A percentile compares a stretch with the other conserved stretches of the same genome.
phyloP scores from a whole-genome alignment of 2,113 vertebrate species.

The Colossoma macropomum region DNA sequence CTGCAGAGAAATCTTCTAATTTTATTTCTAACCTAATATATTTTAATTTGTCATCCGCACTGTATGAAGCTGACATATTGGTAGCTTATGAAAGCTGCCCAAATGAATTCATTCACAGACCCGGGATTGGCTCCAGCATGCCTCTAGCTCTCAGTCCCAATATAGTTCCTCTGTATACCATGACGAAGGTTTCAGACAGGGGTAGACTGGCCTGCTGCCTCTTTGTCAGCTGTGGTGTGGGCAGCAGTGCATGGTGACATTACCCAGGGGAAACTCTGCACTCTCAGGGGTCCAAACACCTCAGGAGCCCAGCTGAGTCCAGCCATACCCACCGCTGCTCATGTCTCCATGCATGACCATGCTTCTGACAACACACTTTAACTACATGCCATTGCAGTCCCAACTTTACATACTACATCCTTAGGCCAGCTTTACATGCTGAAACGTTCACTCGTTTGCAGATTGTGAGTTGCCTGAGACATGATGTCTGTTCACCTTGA shows the following conservation, averaged over 20 bases:
- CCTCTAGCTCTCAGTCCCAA: background rate
- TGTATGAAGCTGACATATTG: background rate
- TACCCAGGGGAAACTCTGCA: slow-evolving; percentile 24
- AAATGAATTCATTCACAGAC: background rate
- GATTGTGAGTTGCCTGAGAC: background rate
- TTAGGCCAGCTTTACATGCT: background rate
- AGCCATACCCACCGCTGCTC: slow-evolving; percentile 25
- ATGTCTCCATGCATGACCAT: slow-evolving; percentile 11
- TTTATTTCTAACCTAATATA: background rate
- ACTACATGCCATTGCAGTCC: background rate
- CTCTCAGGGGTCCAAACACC: slow-evolving; percentile 32
- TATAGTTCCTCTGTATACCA: slow-evolving; percentile 8
- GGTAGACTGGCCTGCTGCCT: slow-evolving; percentile 18
- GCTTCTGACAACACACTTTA: slow-evolving; percentile 5
- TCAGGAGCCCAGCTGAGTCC: slow-evolving; percentile 30
- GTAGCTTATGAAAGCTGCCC: background rate
- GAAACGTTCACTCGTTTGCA: background rate
- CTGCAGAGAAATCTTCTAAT: background rate
- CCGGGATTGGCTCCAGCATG: background rate
- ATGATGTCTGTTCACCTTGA: background rate
- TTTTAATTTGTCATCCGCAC: slow-evolving; percentile 7
- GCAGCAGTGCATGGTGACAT: slow-evolving; percentile 31
- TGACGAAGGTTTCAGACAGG: slow-evolving; percentile 34
- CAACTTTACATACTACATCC: background rate
- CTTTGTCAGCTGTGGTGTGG: slow-evolving; percentile 32